Evolutionary conservation across 1,140 invertebrate species (phyloP), one percentile per base, ranked within the genome.

Genomic region (Pseudomyrmex cubaensis): DNA sequence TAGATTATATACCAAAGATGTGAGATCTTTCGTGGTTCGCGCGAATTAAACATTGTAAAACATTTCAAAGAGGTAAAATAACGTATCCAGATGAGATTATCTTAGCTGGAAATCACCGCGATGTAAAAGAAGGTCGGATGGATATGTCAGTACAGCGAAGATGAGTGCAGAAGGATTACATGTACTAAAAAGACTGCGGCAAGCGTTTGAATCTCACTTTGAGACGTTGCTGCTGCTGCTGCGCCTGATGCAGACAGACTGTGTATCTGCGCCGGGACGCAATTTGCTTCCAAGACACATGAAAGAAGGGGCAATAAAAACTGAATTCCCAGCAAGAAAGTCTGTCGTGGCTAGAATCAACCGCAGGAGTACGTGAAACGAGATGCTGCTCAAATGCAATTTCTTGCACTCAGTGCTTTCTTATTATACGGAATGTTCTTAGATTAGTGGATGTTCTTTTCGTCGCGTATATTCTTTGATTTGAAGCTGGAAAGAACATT

Each of bases 201-300:
- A 15, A 15, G 76, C 52, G 54, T 59, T 80, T 80, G 66, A 59
- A 50, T 80, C 66, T 80, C 66, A 61, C 76, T 80, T 70, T 80
- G 66, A 80, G 12, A 80, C 54, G 52, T 20, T 54, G 75, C 4
- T 7, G 35, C 35, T 35, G 17, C 4, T 56, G 62, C 62, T 59
- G 76, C 64, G 54, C 22, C 15, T 70, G 76, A 70, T 56, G 44
- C 7, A 80, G 22, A 72, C n/a, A 57, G 76, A 70, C 76, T 72
- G 66, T 2, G 3, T 78, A 72, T 80, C 76, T 57, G 48, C 76
- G 48, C 76, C 17, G 35, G 66, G 44, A 72, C 66, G 66, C 69
- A 70, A 80, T 80, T 72, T 80, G 7, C 22, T 54, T 72, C 7
- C 54, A 20, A 80, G 66, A 70, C 3, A 72, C n/a, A 22, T 54